These are phyloP conservation scores for Drosophila asahinai DNA, from an alignment of 1,140 invertebrate genomes.

Conservation along the genomic window DNA sequence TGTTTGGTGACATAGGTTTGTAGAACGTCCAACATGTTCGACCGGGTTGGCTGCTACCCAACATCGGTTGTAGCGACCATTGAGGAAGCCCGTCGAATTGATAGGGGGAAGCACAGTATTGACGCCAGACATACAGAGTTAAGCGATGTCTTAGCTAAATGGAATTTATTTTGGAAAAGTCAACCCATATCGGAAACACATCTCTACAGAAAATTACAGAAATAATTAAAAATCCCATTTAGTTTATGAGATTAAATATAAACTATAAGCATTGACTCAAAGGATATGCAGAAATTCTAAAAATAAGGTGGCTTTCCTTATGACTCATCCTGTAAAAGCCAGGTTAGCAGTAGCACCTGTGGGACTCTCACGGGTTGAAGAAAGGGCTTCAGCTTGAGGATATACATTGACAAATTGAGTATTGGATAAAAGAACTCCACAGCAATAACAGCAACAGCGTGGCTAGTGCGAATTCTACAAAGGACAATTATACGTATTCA, in stretches of 20 bases:
- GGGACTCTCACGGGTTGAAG: background rate
- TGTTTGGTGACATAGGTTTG: background rate
- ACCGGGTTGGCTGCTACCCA: background rate
- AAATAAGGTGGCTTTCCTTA: background rate
- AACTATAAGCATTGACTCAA: background rate
- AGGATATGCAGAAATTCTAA: background rate
- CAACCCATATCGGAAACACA: background rate
- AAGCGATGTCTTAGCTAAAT: background rate
- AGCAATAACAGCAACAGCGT: background rate
- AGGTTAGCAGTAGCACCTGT: background rate
- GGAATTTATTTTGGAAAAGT: background rate
- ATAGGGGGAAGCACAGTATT: background rate
- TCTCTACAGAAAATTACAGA: too few relatives aligned
- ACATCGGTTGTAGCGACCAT: background rate
- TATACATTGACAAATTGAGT: background rate
- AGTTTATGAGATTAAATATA: too few relatives aligned
- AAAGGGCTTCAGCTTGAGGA: background rate
- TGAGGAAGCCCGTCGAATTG: background rate
- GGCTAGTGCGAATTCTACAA: background rate
- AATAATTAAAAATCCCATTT: background rate
- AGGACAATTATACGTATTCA: conserved; percentile 32
- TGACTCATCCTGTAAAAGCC: background rate
- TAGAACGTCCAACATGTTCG: background rate
- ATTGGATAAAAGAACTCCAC: background rate
- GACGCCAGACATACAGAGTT: background rate